Evolutionary conservation across 2,888 invertebrate genomes (phyloP).

Genomic region (Melipona beecheii): DNA sequence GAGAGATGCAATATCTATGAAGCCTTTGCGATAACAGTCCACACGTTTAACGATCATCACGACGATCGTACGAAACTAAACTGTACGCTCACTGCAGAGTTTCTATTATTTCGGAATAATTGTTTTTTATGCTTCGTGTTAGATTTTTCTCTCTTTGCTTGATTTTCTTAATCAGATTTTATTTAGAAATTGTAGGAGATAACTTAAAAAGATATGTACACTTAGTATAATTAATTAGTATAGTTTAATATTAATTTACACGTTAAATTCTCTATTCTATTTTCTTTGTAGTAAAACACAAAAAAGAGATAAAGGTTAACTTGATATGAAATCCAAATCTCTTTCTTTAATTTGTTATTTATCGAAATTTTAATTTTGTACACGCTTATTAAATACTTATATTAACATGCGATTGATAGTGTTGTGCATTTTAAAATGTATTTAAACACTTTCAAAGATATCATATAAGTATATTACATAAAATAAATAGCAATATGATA

Average conservation of each 20-base stretch:
- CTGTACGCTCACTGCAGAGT: background rate
- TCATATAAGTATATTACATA: no score
- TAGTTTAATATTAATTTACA: no score
- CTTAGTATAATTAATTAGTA: no score
- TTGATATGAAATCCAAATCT: background rate
- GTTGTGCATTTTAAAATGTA: no score
- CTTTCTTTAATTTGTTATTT: background rate
- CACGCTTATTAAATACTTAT: background rate
- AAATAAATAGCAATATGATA: no score
- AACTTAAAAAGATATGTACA: no score
- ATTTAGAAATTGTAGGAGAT: no score
- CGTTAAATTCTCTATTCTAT: no score
- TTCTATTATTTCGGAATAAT: background rate
- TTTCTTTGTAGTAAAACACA: background rate
- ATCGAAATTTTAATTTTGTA: background rate
- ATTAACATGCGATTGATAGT: no score
- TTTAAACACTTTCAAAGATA: no score
- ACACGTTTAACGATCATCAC: conserved; percentile 16
- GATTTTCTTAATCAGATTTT: background rate
- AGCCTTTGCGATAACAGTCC: background rate
- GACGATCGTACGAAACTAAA: conserved; percentile 1
- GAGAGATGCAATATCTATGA: conserved; percentile 60
- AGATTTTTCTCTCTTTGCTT: background rate
- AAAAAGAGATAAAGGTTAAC: background rate
- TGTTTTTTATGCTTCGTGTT: background rate